Percentiles rank a stretch among this genome's conserved stretches.
Evolutionary conservation across 2,888 invertebrate genomes (phyloP).

Genomic region (Drosophila testacea): DNA sequence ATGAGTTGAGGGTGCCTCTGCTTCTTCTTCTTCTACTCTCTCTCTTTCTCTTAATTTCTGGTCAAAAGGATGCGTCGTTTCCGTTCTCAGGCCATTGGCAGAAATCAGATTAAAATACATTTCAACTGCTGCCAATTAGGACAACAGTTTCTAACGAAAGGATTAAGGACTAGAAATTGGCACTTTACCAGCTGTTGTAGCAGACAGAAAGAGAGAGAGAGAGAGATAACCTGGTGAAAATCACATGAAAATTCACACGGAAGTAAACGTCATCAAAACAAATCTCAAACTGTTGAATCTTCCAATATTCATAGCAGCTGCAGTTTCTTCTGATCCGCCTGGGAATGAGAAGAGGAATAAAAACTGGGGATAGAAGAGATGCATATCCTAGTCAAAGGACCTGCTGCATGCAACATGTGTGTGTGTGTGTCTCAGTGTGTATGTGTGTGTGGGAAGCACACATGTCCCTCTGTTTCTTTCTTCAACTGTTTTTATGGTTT

Average conservation of each 20-base stretch:
- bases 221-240: slow-evolving; percentile 35
- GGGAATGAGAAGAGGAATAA: slow-evolving; percentile 23
- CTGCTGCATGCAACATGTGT: slow-evolving; percentile 40
- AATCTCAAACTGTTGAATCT: slow-evolving; percentile 38
- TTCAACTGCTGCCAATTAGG: slow-evolving; percentile 60
- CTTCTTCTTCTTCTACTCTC: background rate
- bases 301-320: slow-evolving; percentile 36
- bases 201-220: background rate
- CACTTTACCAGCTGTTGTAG: slow-evolving; percentile 52
- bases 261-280: slow-evolving; percentile 49
- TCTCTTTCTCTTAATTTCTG: background rate
- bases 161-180: slow-evolving; percentile 57
- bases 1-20: slow-evolving; percentile 39
- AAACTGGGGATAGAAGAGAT: slow-evolving; percentile 9
- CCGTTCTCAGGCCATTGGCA: slow-evolving; percentile 44
- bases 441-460: slow-evolving; percentile 57
- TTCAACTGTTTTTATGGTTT: slow-evolving; percentile 46
- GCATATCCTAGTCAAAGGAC: slow-evolving; percentile 46
- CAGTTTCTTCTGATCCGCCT: slow-evolving; percentile 29
- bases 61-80: slow-evolving; percentile 40
- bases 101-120: slow-evolving; percentile 32
- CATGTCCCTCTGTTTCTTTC: slow-evolving; percentile 37
- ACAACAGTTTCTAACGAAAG: slow-evolving; percentile 67
- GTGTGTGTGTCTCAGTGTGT: slow-evolving; percentile 36
- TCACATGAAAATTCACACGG: slow-evolving; percentile 50